Evolutionary conservation across 2,888 invertebrate genomes (phyloP).

Genomic region (Agelastica alni): DNA sequence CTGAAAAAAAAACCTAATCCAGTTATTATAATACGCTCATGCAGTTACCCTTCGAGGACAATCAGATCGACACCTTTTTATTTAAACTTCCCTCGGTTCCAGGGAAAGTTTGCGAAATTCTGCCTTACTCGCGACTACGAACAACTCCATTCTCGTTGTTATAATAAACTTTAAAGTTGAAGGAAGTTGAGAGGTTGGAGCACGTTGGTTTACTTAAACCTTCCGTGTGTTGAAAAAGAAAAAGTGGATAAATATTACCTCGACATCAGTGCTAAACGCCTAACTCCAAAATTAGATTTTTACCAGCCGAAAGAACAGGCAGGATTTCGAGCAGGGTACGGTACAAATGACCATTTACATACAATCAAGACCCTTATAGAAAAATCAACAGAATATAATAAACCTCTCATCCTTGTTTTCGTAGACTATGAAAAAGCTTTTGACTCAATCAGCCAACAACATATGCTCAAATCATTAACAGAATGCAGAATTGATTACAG

Average conservation of each 20-base stretch:
- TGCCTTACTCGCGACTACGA: constrained; percentile 20
- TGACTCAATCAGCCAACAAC: too few species aligned
- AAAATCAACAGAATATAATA: too few species aligned
- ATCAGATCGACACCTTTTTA: constrained; percentile 45
- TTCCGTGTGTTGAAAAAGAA: neutral
- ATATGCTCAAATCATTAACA: too few species aligned
- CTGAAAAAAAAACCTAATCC: constrained; percentile 45
- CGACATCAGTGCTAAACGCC: neutral
- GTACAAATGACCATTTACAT: too few species aligned
- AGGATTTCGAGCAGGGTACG: too few species aligned
- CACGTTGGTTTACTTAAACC: constrained; percentile 12
- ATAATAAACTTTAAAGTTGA: constrained; percentile 21
- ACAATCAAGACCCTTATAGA: too few species aligned
- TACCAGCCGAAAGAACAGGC: too few species aligned
- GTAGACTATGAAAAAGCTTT: too few species aligned
- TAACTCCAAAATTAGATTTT: too few species aligned
- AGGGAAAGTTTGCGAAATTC: constrained; percentile 26
- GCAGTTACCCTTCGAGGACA: constrained; percentile 39
- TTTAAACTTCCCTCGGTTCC: constrained; percentile 35
- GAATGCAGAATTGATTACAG: too few species aligned
- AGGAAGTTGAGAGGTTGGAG: constrained; percentile 23
- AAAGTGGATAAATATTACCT: neutral
- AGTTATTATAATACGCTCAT: constrained; percentile 48
- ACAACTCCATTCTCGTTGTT: constrained; percentile 16
- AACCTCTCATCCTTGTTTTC: too few species aligned